phyloP scores from a whole-genome alignment of 2,113 vertebrate genomes.

The Chamaetylas fuelleborni region DNA sequence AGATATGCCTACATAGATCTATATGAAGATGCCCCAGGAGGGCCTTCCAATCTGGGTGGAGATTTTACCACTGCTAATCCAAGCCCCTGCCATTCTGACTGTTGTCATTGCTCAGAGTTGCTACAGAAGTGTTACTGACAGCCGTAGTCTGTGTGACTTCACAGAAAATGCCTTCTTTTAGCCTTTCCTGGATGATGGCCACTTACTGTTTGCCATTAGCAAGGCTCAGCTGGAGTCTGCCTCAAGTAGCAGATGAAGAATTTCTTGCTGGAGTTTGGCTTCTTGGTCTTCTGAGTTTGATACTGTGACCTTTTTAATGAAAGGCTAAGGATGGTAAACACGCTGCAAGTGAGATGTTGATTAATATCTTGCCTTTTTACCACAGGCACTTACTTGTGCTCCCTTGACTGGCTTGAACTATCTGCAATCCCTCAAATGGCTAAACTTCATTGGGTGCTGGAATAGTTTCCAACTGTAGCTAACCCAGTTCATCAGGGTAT shows the following conservation, averaged over 20 bases:
- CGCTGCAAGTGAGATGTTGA: background rate
- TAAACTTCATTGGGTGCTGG: background rate
- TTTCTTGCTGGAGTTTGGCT: background rate
- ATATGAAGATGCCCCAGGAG: constrained; percentile 30
- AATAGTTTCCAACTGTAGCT: background rate
- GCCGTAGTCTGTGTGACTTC: background rate
- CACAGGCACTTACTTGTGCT: background rate
- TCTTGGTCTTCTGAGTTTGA: background rate
- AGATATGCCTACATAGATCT: constrained; percentile 32
- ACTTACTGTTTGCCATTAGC: constrained; percentile 1
- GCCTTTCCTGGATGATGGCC: background rate
- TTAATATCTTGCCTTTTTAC: background rate
- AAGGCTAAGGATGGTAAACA: background rate
- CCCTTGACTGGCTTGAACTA: background rate
- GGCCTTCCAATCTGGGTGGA: constrained; percentile 16
- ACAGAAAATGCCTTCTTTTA: background rate
- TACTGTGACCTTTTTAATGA: background rate
- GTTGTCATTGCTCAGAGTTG: background rate
- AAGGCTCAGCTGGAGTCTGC: background rate
- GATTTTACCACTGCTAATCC: constrained; percentile 18
- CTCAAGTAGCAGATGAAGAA: background rate
- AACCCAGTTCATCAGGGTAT: constrained; percentile 12
- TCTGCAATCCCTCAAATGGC: background rate
- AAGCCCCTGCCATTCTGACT: background rate
- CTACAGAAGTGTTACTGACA: background rate